Evolutionary conservation across 1,140 invertebrate species (phyloP).

Genomic region (Zaprionus ghesquierei): DNA sequence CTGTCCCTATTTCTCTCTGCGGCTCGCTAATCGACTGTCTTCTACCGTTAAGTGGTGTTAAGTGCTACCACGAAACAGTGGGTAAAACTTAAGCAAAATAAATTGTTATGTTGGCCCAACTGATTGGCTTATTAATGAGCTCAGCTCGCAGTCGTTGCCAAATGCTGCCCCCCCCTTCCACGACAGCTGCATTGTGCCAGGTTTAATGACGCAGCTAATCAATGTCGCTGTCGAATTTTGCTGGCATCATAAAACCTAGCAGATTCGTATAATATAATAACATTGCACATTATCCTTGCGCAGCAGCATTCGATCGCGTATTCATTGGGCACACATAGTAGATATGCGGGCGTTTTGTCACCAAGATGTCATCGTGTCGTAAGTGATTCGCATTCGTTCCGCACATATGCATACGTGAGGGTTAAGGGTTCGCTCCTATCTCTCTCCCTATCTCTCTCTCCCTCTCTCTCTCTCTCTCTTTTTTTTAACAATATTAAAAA

Average conservation of each 20-base stretch:
- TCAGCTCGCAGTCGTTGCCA: background rate
- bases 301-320: too few relatives aligned
- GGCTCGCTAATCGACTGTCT: background rate
- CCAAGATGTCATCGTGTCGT: background rate
- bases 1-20: background rate
- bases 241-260: background rate
- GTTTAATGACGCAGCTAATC: background rate
- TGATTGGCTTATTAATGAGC: slow-evolving; percentile 1
- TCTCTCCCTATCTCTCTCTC: too few relatives aligned
- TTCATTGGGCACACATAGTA: too few relatives aligned
- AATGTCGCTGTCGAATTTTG: background rate
- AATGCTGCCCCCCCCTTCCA: background rate
- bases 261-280: background rate
- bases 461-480: too few relatives aligned
- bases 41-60: background rate
- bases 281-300: too few relatives aligned
- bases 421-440: too few relatives aligned
- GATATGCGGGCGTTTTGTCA: background rate
- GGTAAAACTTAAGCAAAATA: background rate
- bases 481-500: too few relatives aligned
- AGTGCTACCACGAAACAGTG: background rate
- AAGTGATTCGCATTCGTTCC: background rate
- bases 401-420: background rate
- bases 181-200: background rate
- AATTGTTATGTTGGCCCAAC: background rate